A percentile compares a stretch with the other conserved stretches of the same genome.
Evolutionary conservation across 1,140 invertebrate genomes (phyloP).

Genomic region (Portunus trituberculatus): DNA sequence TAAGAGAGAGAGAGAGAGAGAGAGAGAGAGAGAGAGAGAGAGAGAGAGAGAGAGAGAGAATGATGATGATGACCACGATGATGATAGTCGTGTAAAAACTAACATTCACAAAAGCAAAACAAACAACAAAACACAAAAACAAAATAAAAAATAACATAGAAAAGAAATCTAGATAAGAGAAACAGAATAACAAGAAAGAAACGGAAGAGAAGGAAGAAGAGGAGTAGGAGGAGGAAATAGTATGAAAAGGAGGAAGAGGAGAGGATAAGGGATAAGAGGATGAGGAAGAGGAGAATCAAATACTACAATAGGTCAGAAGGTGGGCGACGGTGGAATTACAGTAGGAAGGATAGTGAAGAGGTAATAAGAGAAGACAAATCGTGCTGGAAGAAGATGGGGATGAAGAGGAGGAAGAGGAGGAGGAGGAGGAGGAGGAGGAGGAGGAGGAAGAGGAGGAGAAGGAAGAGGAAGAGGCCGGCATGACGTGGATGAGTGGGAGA

Average conservation of each 20-base stretch:
- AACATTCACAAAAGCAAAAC: too few relatives aligned
- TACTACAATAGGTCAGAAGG: neutral
- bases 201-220: neutral
- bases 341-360: slow-evolving; percentile 18
- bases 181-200: neutral
- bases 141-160: neutral
- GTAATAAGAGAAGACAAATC: slow-evolving; percentile 23
- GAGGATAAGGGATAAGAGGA: neutral
- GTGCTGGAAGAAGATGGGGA: neutral
- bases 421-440: neutral
- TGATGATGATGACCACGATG: too few relatives aligned
- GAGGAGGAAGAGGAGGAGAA: too few relatives aligned
- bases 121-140: too few relatives aligned
- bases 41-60: too few relatives aligned
- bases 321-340: neutral
- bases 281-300: neutral
- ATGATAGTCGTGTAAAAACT: too few relatives aligned
- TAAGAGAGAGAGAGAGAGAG: too few relatives aligned
- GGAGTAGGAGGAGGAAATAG: neutral
- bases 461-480: neutral
- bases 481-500: too few relatives aligned
- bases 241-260: neutral
- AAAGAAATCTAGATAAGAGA: neutral
- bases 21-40: too few relatives aligned
- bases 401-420: neutral